These are phyloP conservation scores for Eospalax fontanierii DNA, from an alignment of 2,797 vertebrate genomes.

Conservation along the genomic window DNA sequence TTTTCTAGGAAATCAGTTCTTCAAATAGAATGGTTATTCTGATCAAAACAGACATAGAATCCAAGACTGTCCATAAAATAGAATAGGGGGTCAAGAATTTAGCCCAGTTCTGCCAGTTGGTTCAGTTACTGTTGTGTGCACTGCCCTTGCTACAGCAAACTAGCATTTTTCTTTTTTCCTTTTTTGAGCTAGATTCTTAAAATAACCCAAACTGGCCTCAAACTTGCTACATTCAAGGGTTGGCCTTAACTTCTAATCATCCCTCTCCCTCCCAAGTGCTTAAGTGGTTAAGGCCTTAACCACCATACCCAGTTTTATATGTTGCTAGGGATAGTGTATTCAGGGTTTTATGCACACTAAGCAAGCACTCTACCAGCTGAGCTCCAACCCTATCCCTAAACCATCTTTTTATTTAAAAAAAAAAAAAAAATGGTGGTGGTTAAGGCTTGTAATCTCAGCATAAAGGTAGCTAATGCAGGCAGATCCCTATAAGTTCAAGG, in stretches of 20 bases:
- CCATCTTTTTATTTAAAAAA: not conserved
- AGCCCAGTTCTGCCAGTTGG: conserved; percentile 30
- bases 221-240: not conserved
- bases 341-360: not conserved
- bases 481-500: not conserved
- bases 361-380: not conserved
- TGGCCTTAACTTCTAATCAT: not conserved
- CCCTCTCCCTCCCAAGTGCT: not conserved
- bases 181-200: not conserved
- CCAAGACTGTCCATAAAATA: conserved; percentile 57
- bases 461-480: not conserved
- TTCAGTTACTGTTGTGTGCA: not conserved
- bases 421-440: not conserved
- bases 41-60: not conserved
- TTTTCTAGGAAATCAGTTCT: conserved; percentile 26
- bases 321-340: not conserved
- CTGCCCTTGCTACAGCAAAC: not conserved
- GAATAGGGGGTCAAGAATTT: conserved; percentile 78
- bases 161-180: not conserved
- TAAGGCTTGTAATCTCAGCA: not conserved
- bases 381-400: not conserved
- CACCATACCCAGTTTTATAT: not conserved
- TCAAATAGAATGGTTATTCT: not conserved
- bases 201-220: not conserved
- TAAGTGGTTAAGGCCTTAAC: not conserved